Evolutionary conservation across 2,797 vertebrate species (phyloP).

Genomic region (Fundulus diaphanus): DNA sequence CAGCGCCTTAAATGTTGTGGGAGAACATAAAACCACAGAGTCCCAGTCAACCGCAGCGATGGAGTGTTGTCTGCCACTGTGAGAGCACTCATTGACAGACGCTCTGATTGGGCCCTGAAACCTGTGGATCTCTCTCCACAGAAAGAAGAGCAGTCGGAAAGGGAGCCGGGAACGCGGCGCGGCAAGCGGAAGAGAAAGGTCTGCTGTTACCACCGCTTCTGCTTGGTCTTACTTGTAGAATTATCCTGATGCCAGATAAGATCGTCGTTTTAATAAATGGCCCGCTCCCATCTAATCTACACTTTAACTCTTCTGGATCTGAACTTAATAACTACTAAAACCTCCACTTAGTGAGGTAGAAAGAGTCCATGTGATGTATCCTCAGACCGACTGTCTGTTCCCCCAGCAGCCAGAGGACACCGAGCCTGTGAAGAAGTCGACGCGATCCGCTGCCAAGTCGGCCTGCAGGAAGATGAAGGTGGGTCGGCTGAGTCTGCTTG

Average conservation of each 20-base stretch:
- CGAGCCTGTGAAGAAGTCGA: slow-evolving; percentile 71
- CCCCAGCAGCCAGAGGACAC: slow-evolving; percentile 67
- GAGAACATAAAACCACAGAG: too few species aligned
- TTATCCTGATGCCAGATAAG: slow-evolving; percentile 23
- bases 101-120: too few species aligned
- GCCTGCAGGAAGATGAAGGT: slow-evolving; percentile 83
- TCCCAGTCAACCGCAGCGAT: too few species aligned
- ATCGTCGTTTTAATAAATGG: slow-evolving; percentile 47
- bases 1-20: too few species aligned
- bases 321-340: slow-evolving; percentile 39
- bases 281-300: slow-evolving; percentile 51
- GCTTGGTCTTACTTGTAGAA: slow-evolving; percentile 35
- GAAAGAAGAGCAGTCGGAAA: slow-evolving; percentile 5
- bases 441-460: slow-evolving; percentile 72
- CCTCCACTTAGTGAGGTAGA: slow-evolving; percentile 10
- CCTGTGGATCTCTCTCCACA: slow-evolving; percentile 21
- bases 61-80: too few species aligned
- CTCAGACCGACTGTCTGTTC: slow-evolving; percentile 48
- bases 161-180: slow-evolving; percentile 24
- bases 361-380: slow-evolving; percentile 33
- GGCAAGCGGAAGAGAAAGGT: slow-evolving; percentile 70
- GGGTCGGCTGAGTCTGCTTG: slow-evolving; percentile 44
- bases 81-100: too few species aligned
- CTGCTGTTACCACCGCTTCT: slow-evolving; percentile 28
- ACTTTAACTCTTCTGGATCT: slow-evolving; percentile 60